Evolutionary conservation across 2,797 vertebrate genomes (phyloP).

Genomic region (Argyrosomus regius): DNA sequence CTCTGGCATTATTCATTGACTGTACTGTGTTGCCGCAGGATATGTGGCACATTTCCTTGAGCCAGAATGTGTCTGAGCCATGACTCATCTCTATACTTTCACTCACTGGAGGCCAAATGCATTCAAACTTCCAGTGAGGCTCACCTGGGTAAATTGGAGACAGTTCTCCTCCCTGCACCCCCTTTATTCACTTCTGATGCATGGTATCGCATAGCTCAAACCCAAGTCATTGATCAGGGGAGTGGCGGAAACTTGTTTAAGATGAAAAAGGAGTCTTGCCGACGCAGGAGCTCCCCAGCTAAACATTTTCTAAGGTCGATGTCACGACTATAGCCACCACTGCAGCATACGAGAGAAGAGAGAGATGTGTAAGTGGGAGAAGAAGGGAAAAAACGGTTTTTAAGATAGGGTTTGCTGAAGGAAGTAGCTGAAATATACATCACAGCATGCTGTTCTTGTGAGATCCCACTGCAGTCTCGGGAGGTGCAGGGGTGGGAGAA

Average conservation of each 20-base stretch:
- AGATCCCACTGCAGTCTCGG: constrained; percentile 69
- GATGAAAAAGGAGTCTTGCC: constrained; percentile 32
- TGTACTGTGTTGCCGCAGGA: constrained; percentile 23
- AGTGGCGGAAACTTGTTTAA: constrained; percentile 56
- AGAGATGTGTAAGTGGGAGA: constrained; percentile 20
- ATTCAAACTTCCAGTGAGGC: constrained; percentile 43
- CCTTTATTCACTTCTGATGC: constrained; percentile 53
- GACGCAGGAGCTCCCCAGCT: constrained; percentile 27
- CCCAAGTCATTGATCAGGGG: constrained; percentile 58
- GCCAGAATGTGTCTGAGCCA: constrained; percentile 28
- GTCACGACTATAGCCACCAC: constrained; percentile 60
- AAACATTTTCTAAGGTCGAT: constrained; percentile 56
- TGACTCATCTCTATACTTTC: constrained; percentile 51
- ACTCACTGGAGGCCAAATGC: constrained; percentile 35
- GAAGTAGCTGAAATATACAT: constrained; percentile 82
- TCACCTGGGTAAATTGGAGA: constrained; percentile 43
- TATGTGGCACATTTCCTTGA: constrained; percentile 33
- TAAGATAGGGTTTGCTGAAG: constrained; percentile 61
- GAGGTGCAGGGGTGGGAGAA: constrained; percentile 72
- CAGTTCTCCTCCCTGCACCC: constrained; percentile 23
- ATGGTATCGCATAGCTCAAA: constrained; percentile 41
- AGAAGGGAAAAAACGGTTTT: constrained; percentile 17
- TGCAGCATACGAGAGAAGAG: constrained; percentile 42
- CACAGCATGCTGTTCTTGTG: constrained; percentile 73
- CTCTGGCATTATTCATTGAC: constrained; percentile 28